Conservation (phyloP, 2,888 invertebrate species). For the Sphecodes monilicornis region DNA sequence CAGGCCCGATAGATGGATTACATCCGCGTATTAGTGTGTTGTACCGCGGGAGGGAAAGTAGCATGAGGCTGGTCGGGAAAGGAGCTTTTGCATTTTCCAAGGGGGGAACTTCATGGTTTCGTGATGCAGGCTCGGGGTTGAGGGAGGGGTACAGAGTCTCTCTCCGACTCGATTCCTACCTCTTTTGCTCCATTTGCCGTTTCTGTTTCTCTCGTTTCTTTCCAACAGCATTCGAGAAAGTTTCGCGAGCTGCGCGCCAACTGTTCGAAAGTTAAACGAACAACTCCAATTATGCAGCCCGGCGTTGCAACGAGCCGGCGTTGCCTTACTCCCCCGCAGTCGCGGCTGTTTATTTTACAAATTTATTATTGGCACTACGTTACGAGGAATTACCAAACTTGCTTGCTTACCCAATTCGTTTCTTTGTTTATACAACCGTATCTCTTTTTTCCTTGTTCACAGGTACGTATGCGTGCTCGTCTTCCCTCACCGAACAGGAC, state of each 20-base stretch:
- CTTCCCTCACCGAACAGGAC: background rate
- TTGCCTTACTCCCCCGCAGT: constrained; percentile 43
- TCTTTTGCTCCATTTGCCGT: constrained; percentile 29
- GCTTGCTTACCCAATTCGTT: constrained; percentile 45
- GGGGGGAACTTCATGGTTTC: constrained; percentile 40
- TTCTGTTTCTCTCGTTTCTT: constrained; percentile 51
- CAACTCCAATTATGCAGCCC: constrained; percentile 80
- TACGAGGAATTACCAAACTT: constrained; percentile 70
- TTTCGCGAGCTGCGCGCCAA: constrained; percentile 72
- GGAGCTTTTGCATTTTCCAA: constrained; percentile 58
- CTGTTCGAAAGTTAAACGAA: constrained; percentile 79
- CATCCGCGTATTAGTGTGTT: constrained; percentile 50
- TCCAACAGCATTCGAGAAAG: constrained; percentile 70
- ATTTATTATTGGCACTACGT: constrained; percentile 79
- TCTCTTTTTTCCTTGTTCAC: constrained; percentile 13
- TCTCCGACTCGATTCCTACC: constrained; percentile 26
- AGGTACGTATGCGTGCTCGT: background rate
- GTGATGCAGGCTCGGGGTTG: constrained; percentile 34
- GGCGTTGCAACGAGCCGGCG: constrained; percentile 67
- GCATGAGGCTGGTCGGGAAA: constrained; percentile 43
- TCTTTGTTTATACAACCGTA: constrained; percentile 28
- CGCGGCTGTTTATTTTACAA: constrained; percentile 79
- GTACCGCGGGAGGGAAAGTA: constrained; percentile 17
- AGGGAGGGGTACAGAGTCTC: background rate
- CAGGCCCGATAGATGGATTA: constrained; percentile 63